Base-by-base conservation (phyloP, 2,797 vertebrate species). In the Myotis pilosus region DNA sequence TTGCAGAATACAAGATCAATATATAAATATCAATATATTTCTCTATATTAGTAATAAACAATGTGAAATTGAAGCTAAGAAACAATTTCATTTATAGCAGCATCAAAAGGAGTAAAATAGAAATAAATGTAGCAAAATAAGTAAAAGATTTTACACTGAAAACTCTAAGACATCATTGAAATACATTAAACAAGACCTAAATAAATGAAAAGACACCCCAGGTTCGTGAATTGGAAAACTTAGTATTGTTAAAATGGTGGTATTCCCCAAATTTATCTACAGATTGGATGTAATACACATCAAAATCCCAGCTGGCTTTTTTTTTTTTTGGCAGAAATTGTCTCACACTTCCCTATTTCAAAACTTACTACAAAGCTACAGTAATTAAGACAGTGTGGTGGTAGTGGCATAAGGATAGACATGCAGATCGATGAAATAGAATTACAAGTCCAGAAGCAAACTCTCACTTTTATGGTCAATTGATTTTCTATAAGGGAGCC, bases 121-220 rank as follows among this genome's bases (percentile, higher is more conserved):
- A 33, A 91, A 66, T 66, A 76, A 69, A 71, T 94, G 82, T 36
- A 91, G 66, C 30, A 95, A 93, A 91, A 53, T 57, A 38, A 83
- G 0, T 82, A 44, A 60, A 53, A 87, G 9, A 78, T 87, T 75
- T 13, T 68, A 49, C 15, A 75, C 17, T 25, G 64, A 79, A 62
- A 83, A 92, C 4, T 69, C 49, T 71, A 83, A 94, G 79, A 84
- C 20, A 71, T 41, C 47, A 80, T 0, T 57, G 33, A 33, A 91
- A 62, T 36, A 89, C 85, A 89, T 47, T 88, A 62, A 91, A 79
- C 44, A 78, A 89, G 30, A 62, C 69, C 22, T 90, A 68, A 84
- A 81, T 60, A 64, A 90, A 72, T 33, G 30, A 33, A 94, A 90
- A 80, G 82, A 57, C 6, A 69, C 8, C 3, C 33, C 36, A 78